A percentile compares a stretch with the other conserved stretches of the same genome.
Evolutionary conservation across 30 jellyfish, hydroid and myxozoan genomes (phyloP).

Genomic region (Catostylus mosaicus): DNA sequence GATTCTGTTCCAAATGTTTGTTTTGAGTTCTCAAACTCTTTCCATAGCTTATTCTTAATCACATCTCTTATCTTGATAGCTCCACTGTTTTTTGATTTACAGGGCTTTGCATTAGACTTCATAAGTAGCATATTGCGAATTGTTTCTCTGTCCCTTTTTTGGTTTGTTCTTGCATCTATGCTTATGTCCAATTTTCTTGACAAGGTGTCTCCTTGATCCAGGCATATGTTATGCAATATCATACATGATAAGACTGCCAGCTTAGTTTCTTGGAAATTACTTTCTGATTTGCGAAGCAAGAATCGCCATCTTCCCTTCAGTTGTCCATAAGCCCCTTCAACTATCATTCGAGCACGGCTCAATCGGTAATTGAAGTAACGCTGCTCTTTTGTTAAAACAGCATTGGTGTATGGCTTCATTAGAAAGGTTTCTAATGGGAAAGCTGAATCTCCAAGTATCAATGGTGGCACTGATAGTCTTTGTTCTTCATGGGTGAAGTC

Average conservation of each 20-base stretch:
- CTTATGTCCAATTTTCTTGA: conserved; percentile 27
- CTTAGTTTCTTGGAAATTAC: conserved; percentile 35
- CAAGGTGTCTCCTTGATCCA: conserved; percentile 44
- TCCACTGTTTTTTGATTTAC: background rate
- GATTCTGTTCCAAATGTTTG: no score
- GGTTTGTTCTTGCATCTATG: conserved; percentile 42
- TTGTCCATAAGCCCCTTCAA: conserved; percentile 41
- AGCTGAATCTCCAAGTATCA: conserved; percentile 32
- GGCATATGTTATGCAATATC: conserved; percentile 73
- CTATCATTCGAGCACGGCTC: no score
- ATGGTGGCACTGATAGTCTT: conserved; percentile 9
- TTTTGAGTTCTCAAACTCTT: no score
- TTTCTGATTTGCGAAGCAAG: conserved; percentile 54
- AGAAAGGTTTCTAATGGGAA: conserved; percentile 29
- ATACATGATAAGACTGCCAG: conserved; percentile 50
- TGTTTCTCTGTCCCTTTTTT: conserved; percentile 26
- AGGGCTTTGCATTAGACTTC: conserved; percentile 11
- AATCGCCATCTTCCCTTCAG: conserved; percentile 61
- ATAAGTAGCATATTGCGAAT: conserved; percentile 29
- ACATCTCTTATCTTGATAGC: background rate
- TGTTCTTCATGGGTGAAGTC: conserved; percentile 13
- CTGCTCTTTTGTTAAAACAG: conserved; percentile 50
- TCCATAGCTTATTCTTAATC: background rate
- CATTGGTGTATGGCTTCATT: conserved; percentile 32
- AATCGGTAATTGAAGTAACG: conserved; percentile 46